A percentile compares a stretch with the other conserved stretches of the same genome.
Evolutionary conservation across 2,888 invertebrate genomes (phyloP).

Genomic region (Anticlea derivata): DNA sequence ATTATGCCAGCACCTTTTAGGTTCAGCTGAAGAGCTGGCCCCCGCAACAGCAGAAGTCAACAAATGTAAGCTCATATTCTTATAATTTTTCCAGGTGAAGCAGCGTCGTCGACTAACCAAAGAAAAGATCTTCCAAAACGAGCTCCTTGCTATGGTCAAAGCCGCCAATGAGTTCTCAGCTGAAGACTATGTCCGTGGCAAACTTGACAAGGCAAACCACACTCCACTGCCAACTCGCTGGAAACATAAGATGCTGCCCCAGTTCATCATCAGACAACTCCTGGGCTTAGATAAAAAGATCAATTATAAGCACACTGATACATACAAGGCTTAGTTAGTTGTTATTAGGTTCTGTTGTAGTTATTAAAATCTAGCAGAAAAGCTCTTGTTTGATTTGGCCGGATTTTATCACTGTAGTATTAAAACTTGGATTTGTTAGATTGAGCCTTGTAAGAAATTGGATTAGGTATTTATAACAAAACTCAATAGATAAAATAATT

Average conservation of each 20-base stretch:
- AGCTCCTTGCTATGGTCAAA: constrained; percentile 87
- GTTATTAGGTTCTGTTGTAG: constrained; percentile 20
- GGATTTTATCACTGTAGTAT: no score
- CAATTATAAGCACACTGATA: constrained; percentile 76
- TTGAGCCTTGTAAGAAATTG: no score
- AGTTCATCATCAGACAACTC: constrained; percentile 87
- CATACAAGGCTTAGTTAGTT: constrained; percentile 66
- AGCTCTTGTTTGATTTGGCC: constrained; percentile 3
- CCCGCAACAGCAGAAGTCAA: no score
- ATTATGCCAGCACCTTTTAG: no score
- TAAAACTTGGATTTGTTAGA: no score
- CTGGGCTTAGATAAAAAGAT: constrained; percentile 84
- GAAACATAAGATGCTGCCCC: constrained; percentile 86
- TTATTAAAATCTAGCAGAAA: constrained; percentile 16
- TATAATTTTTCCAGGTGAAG: constrained; percentile 77
- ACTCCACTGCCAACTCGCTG: constrained; percentile 82
- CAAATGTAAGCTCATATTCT: no score
- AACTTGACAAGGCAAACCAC: constrained; percentile 85
- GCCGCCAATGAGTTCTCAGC: constrained; percentile 90
- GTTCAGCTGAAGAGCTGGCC: no score
- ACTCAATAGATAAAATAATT: no score
- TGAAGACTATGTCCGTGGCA: constrained; percentile 87
- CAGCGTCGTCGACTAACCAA: constrained; percentile 88
- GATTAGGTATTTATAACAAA: no score
- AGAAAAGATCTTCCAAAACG: constrained; percentile 91